Percentiles rank a stretch among this genome's conserved stretches.
phyloP scores from a whole-genome alignment of 2,113 vertebrate genomes.

The Mesocricetus auratus region DNA sequence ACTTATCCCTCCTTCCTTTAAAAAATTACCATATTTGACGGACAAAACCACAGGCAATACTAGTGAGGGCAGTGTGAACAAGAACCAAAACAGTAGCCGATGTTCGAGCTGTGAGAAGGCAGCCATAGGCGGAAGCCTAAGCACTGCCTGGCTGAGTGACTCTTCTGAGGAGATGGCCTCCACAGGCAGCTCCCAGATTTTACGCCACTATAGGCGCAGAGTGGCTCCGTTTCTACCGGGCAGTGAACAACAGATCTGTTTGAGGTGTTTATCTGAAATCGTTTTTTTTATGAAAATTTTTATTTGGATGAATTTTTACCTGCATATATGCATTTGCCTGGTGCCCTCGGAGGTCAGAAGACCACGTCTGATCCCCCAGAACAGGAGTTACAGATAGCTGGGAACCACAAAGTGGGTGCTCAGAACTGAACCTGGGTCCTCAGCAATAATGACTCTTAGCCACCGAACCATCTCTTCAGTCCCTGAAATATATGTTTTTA shows the following conservation, averaged over 20 bases:
- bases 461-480: neutral
- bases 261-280: neutral
- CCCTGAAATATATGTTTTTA: neutral
- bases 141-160: accelerated
- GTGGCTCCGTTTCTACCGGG: neutral
- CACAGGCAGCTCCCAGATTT: neutral
- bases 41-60: neutral
- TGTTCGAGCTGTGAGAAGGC: neutral
- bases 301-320: neutral
- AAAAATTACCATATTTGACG: neutral
- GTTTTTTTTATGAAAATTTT: neutral
- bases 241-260: neutral
- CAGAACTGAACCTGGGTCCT: neutral
- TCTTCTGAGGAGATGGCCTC: neutral
- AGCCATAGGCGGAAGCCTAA: too few species aligned
- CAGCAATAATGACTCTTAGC: neutral
- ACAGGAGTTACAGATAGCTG: neutral
- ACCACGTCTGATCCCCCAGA: neutral
- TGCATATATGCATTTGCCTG: neutral
- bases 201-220: neutral
- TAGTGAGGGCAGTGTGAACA: neutral
- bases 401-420: neutral
- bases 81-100: neutral
- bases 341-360: neutral
- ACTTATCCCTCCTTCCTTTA: neutral